Evolutionary conservation across 1,140 invertebrate species (phyloP), one percentile per base, ranked within the genome.

Genomic region (Bradynema listronoti): DNA sequence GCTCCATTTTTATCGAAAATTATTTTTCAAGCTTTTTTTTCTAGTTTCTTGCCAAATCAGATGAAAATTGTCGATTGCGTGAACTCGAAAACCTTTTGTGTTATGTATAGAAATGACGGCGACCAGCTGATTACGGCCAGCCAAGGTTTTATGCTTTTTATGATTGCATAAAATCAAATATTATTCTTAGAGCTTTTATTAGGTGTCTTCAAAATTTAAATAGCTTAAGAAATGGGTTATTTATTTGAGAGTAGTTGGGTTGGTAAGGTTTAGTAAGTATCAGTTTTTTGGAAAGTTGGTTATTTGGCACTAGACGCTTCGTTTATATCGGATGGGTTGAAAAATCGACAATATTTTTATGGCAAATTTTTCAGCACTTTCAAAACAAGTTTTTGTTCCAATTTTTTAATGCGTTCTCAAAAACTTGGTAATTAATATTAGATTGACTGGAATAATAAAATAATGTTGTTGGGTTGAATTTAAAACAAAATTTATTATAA

Each of bases 41-140:
- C 63, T 39, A 70, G 68, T 36, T 70, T 58, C 24, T 56, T 69
- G 24, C 68, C 68, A 11, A 70, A 70, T 42, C 29, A 49, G 4
- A 56, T 59, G 53, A 34, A 52, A 19, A 16, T 46, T 16, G 41
- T 72, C 34, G 71, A 66, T 30, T 19, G 43, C 9, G 22, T 56
- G 19, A 51, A 36, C 29, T 56, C 70, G 9, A 72, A 72, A 63
- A 67, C 63, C 14, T 72, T 72, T 61, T 68, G 59, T 58, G 63
- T 53, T 47, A 51, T 6, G 42, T 73, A 68, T 45, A 45, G 60
- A 4, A 42, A 63, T 25, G 51, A 58, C 34, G 71, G 71, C 19
- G 19, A 46, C 22, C 36, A 58, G 24, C 11, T 72, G 27, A 61
- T 70, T 9, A 63, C 68, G 1, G 58, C 67, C 0, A 70, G 68